phyloP scores from a whole-genome alignment of 2,888 invertebrate genomes.

The Chromoteleia sp. region DNA sequence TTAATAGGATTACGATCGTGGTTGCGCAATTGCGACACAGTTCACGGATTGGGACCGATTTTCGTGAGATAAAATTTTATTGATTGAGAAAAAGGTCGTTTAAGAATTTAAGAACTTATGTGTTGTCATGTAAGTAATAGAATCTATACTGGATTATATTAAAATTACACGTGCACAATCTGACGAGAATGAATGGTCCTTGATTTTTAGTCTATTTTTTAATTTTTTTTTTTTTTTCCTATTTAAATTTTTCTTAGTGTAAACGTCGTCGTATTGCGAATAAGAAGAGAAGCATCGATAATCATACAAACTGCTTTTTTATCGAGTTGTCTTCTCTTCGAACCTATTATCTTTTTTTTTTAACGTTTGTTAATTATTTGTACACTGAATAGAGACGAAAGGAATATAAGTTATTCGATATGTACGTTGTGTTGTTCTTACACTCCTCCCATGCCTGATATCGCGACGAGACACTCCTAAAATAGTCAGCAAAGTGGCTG shows the following conservation, averaged over 20 bases:
- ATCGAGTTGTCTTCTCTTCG: conserved; percentile 47
- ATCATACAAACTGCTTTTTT: conserved; percentile 15
- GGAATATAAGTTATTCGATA: conserved; percentile 79
- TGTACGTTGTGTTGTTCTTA: conserved; percentile 72
- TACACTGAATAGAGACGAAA: conserved; percentile 79
- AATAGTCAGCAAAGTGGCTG: conserved; percentile 81
- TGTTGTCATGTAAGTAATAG: too few relatives aligned
- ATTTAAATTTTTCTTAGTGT: too few relatives aligned
- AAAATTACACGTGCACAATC: too few relatives aligned
- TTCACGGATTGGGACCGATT: conserved; percentile 5
- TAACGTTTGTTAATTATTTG: conserved; percentile 82
- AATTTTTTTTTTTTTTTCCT: too few relatives aligned
- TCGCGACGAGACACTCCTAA: conserved; percentile 80
- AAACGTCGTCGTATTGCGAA: too few relatives aligned
- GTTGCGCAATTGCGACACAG: not conserved
- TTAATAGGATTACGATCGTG: conserved; percentile 41
- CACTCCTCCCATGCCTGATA: conserved; percentile 72
- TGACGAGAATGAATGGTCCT: too few relatives aligned
- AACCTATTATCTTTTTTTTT: conserved; percentile 72
- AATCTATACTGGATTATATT: too few relatives aligned
- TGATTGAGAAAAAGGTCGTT: too few relatives aligned
- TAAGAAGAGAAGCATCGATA: not conserved
- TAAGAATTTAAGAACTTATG: too few relatives aligned
- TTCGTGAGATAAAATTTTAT: conserved; percentile 3
- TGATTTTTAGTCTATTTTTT: too few relatives aligned